Percentiles rank a stretch among this genome's conserved stretches.
These are phyloP conservation scores for Beaufortia kweichowensis DNA, from an alignment of 2,113 vertebrate species.

Conservation along the genomic window DNA sequence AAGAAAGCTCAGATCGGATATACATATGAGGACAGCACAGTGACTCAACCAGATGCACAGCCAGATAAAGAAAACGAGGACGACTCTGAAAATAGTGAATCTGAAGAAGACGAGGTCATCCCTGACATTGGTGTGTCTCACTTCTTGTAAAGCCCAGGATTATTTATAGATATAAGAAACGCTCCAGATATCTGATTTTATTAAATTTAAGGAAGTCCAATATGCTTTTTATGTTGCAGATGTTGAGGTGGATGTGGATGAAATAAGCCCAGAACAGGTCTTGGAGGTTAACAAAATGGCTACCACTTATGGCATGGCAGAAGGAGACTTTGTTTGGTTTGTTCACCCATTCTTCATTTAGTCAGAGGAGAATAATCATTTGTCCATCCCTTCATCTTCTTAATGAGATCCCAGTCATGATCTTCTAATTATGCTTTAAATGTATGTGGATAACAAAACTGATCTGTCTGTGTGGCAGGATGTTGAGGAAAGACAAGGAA, in stretches of 20 bases:
- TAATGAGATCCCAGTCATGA: not conserved
- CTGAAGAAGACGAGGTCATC: conserved; percentile 93
- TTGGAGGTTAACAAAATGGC: conserved; percentile 92
- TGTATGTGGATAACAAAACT: conserved; percentile 19
- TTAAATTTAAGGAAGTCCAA: not conserved
- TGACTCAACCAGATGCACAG: conserved; percentile 79
- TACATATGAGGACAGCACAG: conserved; percentile 93
- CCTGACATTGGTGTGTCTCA: conserved; percentile 86
- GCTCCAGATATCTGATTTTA: no score
- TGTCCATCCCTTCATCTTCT: conserved; percentile 3
- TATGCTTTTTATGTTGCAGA: conserved; percentile 70
- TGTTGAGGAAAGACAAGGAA: conserved; percentile 96
- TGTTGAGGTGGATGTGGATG: conserved; percentile 94
- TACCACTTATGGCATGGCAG: conserved; percentile 91
- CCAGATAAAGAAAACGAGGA: conserved; percentile 87
- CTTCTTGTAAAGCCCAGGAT: not conserved
- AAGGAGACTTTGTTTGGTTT: conserved; percentile 93
- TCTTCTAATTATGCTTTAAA: not conserved
- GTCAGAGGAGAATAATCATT: not conserved
- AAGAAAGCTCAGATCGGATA: conserved; percentile 95
- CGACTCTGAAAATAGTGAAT: conserved; percentile 90
- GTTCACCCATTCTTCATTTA: conserved; percentile 26
- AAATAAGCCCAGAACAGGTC: conserved; percentile 88
- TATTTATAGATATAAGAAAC: not conserved
- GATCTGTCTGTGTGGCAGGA: conserved; percentile 71